These are phyloP conservation scores for Periplaneta americana DNA, from an alignment of 1,140 invertebrate species.

Conservation along the genomic window DNA sequence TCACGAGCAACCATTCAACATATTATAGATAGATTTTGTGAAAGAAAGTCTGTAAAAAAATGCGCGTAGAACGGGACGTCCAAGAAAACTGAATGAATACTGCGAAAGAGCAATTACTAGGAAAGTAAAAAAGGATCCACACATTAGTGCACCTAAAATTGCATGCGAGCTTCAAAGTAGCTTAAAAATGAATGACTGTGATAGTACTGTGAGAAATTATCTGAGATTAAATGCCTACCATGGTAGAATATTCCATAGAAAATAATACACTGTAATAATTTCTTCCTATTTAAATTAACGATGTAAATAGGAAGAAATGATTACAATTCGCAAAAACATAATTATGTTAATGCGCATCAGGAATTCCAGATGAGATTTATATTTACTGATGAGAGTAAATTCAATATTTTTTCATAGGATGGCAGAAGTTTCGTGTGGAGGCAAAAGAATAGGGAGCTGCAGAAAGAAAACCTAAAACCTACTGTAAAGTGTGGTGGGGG, in stretches of 20 bases:
- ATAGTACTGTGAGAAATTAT: neutral
- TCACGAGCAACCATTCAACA: too few relatives aligned
- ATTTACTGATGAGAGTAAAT: conserved; percentile 28
- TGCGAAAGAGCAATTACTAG: neutral
- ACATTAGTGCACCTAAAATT: too few relatives aligned
- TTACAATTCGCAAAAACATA: conserved; percentile 9
- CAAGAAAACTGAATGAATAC: neutral
- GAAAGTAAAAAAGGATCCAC: neutral
- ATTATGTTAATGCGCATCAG: conserved; percentile 1
- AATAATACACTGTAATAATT: too few relatives aligned
- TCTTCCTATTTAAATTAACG: conserved; percentile 16
- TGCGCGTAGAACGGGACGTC: neutral
- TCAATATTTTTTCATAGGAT: conserved; percentile 26
- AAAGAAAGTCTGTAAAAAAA: neutral
- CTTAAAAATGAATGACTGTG: neutral
- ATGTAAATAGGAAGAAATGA: conserved; percentile 15
- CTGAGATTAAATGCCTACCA: neutral
- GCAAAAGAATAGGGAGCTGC: conserved; percentile 20
- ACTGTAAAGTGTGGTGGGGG: conserved; percentile 29
- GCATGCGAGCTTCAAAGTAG: neutral
- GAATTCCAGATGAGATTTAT: conserved; percentile 21
- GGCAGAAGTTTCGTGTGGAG: conserved; percentile 22
- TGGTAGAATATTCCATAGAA: conserved; percentile 3
- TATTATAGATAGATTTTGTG: neutral
- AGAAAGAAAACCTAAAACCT: conserved; percentile 21